Conservation (phyloP, 2,113 vertebrate genomes). For the Epinephelus fuscoguttatus region DNA sequence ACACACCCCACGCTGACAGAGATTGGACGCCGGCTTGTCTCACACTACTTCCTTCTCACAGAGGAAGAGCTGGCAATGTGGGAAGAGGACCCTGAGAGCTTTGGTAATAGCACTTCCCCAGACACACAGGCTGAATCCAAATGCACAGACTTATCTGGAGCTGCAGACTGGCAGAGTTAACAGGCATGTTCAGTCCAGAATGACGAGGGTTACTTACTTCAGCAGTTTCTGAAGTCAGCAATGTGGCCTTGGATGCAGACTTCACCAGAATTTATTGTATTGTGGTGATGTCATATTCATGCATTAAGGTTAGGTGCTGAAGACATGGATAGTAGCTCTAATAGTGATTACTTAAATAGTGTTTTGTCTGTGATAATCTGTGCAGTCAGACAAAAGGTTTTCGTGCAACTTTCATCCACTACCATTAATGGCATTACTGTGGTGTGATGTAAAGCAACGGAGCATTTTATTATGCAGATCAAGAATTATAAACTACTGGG, state of each 20-base stretch:
- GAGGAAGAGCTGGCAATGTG: constrained; percentile 97
- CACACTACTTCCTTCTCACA: constrained; percentile 95
- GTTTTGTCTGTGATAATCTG: neutral
- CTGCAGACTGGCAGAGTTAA: constrained; percentile 21
- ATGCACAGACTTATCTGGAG: constrained; percentile 36
- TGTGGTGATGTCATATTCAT: neutral
- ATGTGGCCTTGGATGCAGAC: neutral
- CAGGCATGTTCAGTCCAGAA: constrained; percentile 4
- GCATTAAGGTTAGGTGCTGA: neutral
- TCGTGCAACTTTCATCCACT: neutral
- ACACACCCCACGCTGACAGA: constrained; percentile 95
- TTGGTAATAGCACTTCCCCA: constrained; percentile 85
- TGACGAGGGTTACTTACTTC: neutral
- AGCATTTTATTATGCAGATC: neutral
- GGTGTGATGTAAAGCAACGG: neutral
- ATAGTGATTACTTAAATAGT: neutral
- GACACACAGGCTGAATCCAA: constrained; percentile 20
- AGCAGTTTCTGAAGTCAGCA: constrained; percentile 5
- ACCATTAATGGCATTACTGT: neutral
- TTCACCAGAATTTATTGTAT: neutral
- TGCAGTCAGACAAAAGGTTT: neutral
- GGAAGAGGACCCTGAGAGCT: constrained; percentile 99
- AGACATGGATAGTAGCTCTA: neutral
- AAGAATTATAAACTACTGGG: neutral
- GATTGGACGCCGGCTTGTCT: constrained; percentile 94